Evolutionary conservation across 2,797 vertebrate species (phyloP), one percentile per base, ranked within the genome.

Genomic region (Anguilla anguilla): DNA sequence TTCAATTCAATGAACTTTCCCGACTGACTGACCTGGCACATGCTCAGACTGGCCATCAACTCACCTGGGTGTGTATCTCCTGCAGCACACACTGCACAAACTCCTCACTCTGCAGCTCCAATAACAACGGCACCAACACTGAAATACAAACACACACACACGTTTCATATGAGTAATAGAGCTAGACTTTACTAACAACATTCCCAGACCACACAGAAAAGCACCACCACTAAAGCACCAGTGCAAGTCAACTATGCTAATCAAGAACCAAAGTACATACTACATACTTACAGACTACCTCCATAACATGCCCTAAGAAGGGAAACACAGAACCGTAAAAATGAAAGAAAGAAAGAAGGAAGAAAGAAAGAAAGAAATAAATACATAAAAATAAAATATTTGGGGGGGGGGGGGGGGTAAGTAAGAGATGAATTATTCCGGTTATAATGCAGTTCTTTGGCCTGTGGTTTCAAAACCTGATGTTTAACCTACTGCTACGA

Each of bases 121-220:
- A 87, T 4, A 97, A 92, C 90, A 99, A 94, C 92, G 95, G 95
- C 91, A 98, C 94, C 88, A 99, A 96, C 90, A 98, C 98, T 99
- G 94, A 90, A 86, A 85, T 93, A 87, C 72, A 90, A 9, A 83
- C 82, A 89, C 85, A 88, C 79, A 64, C 6, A 19, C 49, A 82
- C 22, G 3, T 7, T 67, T 67, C n/a, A 67, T n/a, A 25, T 6
- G 61, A n/a, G 22, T 10, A 67, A 67, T n/a, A n/a, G 22, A n/a
- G 61, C 61, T 13, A 81, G 31, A 81, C 11, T 0, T 7, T 17
- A 46, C 31, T 81, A 51, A 49, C 43, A 6, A 25, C 77, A 81
- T 81, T 39, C 61, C 25, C 61, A 67, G 61, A n/a, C 22, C 61
- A n/a, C 25, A 9, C 2, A 67, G 9, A 7, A 67, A 57, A 3